Evolutionary conservation across 2,888 invertebrate genomes (phyloP).

Genomic region (Ochropleura leucogaster): DNA sequence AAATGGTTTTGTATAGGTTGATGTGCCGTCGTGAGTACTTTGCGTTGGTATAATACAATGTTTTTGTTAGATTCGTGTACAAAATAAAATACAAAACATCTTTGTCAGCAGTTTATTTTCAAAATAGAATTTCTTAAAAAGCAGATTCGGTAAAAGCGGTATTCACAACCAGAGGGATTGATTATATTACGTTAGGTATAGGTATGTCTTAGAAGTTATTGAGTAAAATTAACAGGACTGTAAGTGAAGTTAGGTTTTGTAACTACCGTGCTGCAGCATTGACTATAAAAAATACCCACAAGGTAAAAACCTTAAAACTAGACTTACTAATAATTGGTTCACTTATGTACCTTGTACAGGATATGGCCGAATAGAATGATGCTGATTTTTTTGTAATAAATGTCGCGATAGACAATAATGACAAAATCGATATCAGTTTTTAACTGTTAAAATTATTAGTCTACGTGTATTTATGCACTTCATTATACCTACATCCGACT

Average conservation of each 20-base stretch:
- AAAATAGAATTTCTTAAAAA: constrained; percentile 44
- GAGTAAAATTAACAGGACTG: constrained; percentile 9
- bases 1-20: too few species aligned
- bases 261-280: constrained; percentile 19
- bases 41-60: too few species aligned
- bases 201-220: not conserved
- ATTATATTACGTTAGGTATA: not conserved
- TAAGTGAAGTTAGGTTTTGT: not conserved
- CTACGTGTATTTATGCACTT: not conserved
- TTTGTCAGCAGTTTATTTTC: constrained; percentile 48
- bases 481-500: not conserved
- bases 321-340: constrained; percentile 65
- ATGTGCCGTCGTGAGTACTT: too few species aligned
- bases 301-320: constrained; percentile 46
- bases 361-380: constrained; percentile 54
- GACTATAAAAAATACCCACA: constrained; percentile 18
- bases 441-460: constrained; percentile 7
- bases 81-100: constrained; percentile 11
- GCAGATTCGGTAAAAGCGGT: constrained; percentile 27
- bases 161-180: constrained; percentile 56
- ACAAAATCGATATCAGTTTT: constrained; percentile 1
- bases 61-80: not conserved
- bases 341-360: constrained; percentile 62
- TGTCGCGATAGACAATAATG: not conserved
- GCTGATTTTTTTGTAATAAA: not conserved